phyloP scores from a whole-genome alignment of 2,113 vertebrate genomes.

The Echinops telfairi region DNA sequence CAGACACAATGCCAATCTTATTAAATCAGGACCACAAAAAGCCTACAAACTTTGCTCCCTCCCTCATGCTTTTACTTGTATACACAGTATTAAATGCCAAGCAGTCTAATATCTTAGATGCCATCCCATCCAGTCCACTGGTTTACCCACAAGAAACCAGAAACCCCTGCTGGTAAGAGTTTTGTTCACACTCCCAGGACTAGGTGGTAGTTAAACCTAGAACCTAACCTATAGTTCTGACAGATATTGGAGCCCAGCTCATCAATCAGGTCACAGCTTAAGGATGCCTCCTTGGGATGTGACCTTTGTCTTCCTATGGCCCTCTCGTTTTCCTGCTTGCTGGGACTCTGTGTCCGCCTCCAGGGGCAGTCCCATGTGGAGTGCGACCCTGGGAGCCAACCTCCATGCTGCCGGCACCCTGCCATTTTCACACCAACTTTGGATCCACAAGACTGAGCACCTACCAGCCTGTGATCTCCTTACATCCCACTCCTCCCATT shows the following conservation, averaged over 20 bases:
- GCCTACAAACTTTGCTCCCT: slow-evolving; percentile 14
- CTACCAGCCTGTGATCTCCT: too few species aligned
- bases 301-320: too few species aligned
- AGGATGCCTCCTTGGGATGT: too few species aligned
- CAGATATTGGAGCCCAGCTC: not conserved
- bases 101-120: not conserved
- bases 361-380: too few species aligned
- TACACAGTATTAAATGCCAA: not conserved
- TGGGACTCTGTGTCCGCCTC: too few species aligned
- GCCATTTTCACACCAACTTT: too few species aligned
- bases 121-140: not conserved
- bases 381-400: too few species aligned
- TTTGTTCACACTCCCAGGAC: not conserved
- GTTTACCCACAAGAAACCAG: slow-evolving; percentile 16
- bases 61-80: not conserved
- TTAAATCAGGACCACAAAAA: slow-evolving; percentile 26
- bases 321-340: too few species aligned
- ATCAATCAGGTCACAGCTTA: too few species aligned
- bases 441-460: too few species aligned
- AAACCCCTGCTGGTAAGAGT: not conserved
- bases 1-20: not conserved
- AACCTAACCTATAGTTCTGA: not conserved
- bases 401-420: too few species aligned
- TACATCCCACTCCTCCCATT: too few species aligned
- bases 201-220: not conserved